phyloP scores from a whole-genome alignment of 2,797 vertebrate species.

The Thamnophis elegans region DNA sequence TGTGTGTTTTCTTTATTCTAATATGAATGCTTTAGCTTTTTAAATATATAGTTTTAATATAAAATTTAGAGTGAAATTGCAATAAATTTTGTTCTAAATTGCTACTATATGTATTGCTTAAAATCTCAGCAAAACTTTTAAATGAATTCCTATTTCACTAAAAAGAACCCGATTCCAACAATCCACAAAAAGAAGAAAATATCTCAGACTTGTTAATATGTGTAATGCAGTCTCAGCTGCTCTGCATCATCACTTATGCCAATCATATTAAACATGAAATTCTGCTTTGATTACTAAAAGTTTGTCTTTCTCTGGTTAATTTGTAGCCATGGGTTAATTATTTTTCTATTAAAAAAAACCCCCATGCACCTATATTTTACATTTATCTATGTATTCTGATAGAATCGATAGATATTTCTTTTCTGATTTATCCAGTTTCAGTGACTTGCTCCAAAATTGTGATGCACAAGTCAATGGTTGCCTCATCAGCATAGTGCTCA shows the following conservation, averaged over 20 bases:
- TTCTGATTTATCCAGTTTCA: not conserved
- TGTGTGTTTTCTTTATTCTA: not conserved
- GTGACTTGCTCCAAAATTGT: not conserved
- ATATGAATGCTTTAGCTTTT: not conserved
- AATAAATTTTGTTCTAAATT: not conserved
- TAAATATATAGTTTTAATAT: not conserved
- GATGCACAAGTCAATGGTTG: not conserved
- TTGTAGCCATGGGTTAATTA: not conserved
- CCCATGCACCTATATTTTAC: too few species aligned
- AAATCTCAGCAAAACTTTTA: not conserved
- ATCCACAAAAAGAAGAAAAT: not conserved
- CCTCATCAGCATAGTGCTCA: not conserved
- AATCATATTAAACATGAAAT: not conserved
- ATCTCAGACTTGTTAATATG: not conserved
- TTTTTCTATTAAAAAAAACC: not conserved
- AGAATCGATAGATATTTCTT: not conserved
- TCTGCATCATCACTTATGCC: not conserved
- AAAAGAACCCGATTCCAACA: not conserved
- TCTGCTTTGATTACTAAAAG: not conserved
- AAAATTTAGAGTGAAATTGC: not conserved
- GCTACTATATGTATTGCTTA: not conserved
- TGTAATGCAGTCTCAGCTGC: not conserved
- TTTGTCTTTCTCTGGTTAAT: not conserved
- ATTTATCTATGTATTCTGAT: not conserved
- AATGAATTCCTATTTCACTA: not conserved